Percentiles rank a stretch among this genome's conserved stretches.
Evolutionary conservation across 2,797 vertebrate species (phyloP).

Genomic region (Cyprinodon diabolis): DNA sequence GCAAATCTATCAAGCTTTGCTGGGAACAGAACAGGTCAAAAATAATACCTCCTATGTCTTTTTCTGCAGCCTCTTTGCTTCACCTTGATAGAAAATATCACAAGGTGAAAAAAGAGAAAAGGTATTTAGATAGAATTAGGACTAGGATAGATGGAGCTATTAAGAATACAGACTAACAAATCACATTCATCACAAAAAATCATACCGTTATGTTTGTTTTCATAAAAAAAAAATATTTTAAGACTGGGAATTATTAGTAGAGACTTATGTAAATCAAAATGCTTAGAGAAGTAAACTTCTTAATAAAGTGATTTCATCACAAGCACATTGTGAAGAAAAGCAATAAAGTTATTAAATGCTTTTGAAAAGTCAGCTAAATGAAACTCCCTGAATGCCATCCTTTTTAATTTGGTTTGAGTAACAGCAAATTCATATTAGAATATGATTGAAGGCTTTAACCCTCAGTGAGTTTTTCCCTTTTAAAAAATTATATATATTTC

Average conservation of each 20-base stretch:
- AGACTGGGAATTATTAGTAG: background rate
- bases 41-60: conserved; percentile 1
- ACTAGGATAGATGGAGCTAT: background rate
- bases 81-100: background rate
- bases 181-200: background rate
- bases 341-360: too few species aligned
- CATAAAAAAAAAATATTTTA: background rate
- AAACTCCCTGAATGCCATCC: too few species aligned
- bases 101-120: background rate
- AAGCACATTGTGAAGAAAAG: background rate
- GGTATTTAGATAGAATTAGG: background rate
- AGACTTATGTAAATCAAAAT: background rate
- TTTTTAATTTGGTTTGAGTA: too few species aligned
- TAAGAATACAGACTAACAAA: background rate
- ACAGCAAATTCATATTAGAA: too few species aligned
- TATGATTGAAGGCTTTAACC: too few species aligned
- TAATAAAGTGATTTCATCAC: background rate
- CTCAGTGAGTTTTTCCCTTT: background rate
- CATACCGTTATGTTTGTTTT: background rate
- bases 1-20: background rate
- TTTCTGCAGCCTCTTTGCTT: background rate
- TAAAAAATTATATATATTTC: background rate
- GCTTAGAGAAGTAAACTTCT: too few species aligned
- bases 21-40: background rate
- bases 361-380: too few species aligned